Percentiles rank a stretch among this genome's conserved stretches.
phyloP scores from a whole-genome alignment of 2,113 vertebrate species.

The Fulica atra region DNA sequence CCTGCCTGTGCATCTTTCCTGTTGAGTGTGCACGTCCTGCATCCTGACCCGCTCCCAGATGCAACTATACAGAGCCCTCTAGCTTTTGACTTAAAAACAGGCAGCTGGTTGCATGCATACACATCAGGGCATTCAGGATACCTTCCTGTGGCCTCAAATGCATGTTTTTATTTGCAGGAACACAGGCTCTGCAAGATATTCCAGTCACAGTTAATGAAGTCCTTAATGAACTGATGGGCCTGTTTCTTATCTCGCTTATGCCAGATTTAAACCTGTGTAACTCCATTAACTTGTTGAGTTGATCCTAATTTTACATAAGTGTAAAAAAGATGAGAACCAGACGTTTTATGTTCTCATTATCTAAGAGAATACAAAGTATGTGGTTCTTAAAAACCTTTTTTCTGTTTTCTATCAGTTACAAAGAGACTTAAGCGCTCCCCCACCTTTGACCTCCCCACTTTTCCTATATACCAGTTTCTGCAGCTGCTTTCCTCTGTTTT shows the following conservation, averaged over 20 bases:
- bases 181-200: background rate
- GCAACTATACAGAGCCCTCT: background rate
- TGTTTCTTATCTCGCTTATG: constrained; percentile 51
- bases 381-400: background rate
- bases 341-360: constrained; percentile 40
- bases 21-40: background rate
- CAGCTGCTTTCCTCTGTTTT: background rate
- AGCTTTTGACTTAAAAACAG: background rate
- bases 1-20: background rate
- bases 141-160: background rate
- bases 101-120: background rate
- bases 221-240: constrained; percentile 56
- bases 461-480: background rate
- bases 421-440: background rate
- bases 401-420: constrained; percentile 31
- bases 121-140: background rate
- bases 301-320: constrained; percentile 64
- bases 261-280: constrained; percentile 65
- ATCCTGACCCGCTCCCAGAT: background rate
- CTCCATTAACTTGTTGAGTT: constrained; percentile 63
- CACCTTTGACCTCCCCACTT: constrained; percentile 11
- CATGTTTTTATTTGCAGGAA: constrained; percentile 46
- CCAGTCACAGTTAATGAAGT: constrained; percentile 56
- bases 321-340: constrained; percentile 65
- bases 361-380: constrained; percentile 14